Evolutionary conservation across 2,113 vertebrate genomes (phyloP), one percentile per base, ranked within the genome.

Genomic region (Crotalus viridis): DNA sequence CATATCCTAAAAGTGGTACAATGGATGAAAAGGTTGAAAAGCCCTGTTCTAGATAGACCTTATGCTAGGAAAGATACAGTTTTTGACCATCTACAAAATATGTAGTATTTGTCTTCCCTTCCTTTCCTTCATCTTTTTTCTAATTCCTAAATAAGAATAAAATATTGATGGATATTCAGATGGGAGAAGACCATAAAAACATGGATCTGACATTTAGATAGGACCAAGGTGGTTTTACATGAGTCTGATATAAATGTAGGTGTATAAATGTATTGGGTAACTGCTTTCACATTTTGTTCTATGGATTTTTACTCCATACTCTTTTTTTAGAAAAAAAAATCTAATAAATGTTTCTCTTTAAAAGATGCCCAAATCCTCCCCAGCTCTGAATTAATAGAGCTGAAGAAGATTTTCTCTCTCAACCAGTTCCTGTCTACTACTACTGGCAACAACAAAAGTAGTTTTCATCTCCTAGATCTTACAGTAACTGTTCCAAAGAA

Each of bases 401-500:
- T 96, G 90, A 94, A 89, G 93, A 92, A 89, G 93, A 81, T 6
- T 95, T 95, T 86, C 86, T 93, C 95, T 92, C 24, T 94, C 61
- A 85, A 91, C 90, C 92, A 93, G 91, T 90, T 96, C 94, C 94
- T 96, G 56, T 22, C 92, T 94, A 39, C 88, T 93, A 94, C 94
- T 96, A 89, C 92, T 89, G 92, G 93, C 94, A 96, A 97, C 95
- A 92, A 95, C 93, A 95, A 91, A 92, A 94, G 91, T 56, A 90
- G 89, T 91, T 95, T 6, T 95, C 89, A 54, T 96, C 87, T 56
- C 81, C 5, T 85, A 2, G 92, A 22, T 56, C 93, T 92, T 57
- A 88, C 74, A 96, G 81, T 3, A 10, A 95, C 7, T 92, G 39
- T 94, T 95, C 28, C 88, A 94, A 95, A 90, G 90, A 69, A 39